Conservation (phyloP, 1,140 invertebrate species). For the Aphidius ervi region DNA sequence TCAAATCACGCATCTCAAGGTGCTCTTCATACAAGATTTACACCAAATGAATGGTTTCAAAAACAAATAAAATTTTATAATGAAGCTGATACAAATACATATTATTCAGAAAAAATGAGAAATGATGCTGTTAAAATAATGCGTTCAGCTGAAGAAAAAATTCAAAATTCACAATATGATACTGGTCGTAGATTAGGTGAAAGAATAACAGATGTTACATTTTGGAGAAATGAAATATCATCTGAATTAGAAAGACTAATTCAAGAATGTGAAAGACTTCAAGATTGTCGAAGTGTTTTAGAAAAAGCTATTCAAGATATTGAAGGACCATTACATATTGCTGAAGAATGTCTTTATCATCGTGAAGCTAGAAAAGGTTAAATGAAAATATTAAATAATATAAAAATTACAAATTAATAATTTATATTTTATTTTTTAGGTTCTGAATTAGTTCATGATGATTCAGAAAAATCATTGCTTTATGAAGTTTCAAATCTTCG, state of each 20-base stretch:
- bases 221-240: constrained; percentile 84
- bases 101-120: constrained; percentile 76
- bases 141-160: constrained; percentile 72
- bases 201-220: constrained; percentile 86
- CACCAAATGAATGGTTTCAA: constrained; percentile 86
- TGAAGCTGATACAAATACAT: constrained; percentile 79
- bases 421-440: too few relatives aligned
- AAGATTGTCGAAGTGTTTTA: constrained; percentile 71
- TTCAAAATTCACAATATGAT: constrained; percentile 69
- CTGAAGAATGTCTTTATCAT: constrained; percentile 88
- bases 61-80: constrained; percentile 81
- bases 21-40: constrained; percentile 79
- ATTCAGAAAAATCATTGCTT: constrained; percentile 59
- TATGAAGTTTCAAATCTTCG: constrained; percentile 61
- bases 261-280: constrained; percentile 76
- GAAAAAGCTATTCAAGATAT: constrained; percentile 83
- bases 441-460: constrained; percentile 63
- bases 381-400: constrained; percentile 5
- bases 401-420: neutral
- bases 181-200: constrained; percentile 78
- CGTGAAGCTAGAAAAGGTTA: constrained; percentile 78
- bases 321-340: constrained; percentile 83
- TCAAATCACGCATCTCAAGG: constrained; percentile 71
- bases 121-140: constrained; percentile 73
- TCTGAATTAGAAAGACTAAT: constrained; percentile 84